Conservation (phyloP, 2,888 invertebrate species). For the Leptinotarsa juncta region DNA sequence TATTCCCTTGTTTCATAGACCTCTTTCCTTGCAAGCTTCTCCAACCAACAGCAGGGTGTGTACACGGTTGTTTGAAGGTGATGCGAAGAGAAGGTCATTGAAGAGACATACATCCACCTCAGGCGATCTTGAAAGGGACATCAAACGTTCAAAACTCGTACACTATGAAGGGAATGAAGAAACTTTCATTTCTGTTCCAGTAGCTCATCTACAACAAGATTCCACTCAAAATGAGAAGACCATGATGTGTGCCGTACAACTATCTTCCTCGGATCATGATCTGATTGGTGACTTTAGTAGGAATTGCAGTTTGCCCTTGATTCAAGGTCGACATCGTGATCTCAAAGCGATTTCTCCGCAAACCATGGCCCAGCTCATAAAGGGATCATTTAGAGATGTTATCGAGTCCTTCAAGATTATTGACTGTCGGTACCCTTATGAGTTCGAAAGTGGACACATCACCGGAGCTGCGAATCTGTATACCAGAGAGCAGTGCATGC, state of each 20-base stretch:
- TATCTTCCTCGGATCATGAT: not conserved
- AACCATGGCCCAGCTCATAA: not conserved
- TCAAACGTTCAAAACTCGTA: no score
- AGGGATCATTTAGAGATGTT: not conserved
- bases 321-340: not conserved
- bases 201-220: no score
- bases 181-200: no score
- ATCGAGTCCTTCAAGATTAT: not conserved
- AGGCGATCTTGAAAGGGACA: no score
- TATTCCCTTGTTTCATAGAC: not conserved
- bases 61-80: no score
- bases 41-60: no score
- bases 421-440: not conserved
- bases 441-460: not conserved
- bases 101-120: no score
- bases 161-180: no score
- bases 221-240: no score
- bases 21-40: not conserved
- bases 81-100: no score
- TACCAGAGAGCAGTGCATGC: not conserved
- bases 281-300: not conserved
- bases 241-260: no score
- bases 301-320: not conserved
- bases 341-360: not conserved
- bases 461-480: not conserved